These are phyloP conservation scores for Hipposideros armiger DNA, from an alignment of 2,113 vertebrate species.

Conservation along the genomic window DNA sequence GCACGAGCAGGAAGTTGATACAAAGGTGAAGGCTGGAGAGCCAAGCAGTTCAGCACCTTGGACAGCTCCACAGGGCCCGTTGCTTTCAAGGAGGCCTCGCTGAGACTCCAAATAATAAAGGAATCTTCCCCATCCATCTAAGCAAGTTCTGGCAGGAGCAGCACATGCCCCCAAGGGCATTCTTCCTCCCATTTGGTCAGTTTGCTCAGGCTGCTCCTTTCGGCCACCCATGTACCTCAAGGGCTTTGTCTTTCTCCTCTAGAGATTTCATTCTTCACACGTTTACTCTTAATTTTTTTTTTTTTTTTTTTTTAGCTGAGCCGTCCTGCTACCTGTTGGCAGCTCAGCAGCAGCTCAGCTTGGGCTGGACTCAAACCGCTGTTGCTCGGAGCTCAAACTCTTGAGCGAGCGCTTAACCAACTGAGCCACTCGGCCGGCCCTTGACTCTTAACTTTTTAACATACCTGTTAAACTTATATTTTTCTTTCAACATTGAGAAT, in stretches of 20 bases:
- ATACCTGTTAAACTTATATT: neutral
- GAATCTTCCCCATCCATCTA: accelerated
- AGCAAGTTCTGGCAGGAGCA: neutral
- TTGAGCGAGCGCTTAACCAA: too few relatives aligned
- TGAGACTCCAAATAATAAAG: accelerated
- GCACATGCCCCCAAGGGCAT: accelerated
- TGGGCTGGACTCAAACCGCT: too few relatives aligned
- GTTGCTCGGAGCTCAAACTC: too few relatives aligned
- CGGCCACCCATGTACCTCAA: accelerated
- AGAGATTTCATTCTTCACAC: neutral
- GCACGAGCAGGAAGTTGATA: neutral
- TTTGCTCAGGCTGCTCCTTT: neutral
- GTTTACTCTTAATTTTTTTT: neutral
- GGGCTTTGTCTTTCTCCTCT: neutral
- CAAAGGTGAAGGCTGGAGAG: neutral
- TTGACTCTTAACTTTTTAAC: neutral
- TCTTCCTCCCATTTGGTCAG: neutral
- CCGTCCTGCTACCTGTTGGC: too few relatives aligned
- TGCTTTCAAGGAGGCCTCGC: accelerated
- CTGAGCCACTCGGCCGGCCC: too few relatives aligned
- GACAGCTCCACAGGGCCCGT: neutral
- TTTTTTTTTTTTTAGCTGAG: too few relatives aligned
- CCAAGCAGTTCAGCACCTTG: conserved; percentile 66
- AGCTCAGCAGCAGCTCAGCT: too few relatives aligned
- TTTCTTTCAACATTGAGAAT: neutral